Evolutionary conservation across 2,113 vertebrate species (phyloP), one percentile per base, ranked within the genome.

Genomic region (Zeus faber): DNA sequence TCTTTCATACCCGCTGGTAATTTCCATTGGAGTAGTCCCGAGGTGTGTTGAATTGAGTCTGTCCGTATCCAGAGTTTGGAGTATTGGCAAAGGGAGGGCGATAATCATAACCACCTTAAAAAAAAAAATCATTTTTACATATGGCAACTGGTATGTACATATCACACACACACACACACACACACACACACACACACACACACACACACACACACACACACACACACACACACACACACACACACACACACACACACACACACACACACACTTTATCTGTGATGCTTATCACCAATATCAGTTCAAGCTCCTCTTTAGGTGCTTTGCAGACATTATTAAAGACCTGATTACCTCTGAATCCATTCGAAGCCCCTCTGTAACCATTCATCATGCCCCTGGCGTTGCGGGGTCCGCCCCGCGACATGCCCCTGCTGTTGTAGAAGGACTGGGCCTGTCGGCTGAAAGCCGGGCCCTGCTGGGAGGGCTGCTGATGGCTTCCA

Each of bases 61-160:
- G 95, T 58, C 94, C 91, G 61, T 98, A 98, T 58, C 94, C 94
- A 61, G 93, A 93, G 85, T 92, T 98, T 58, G 93, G 89, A 92
- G 93, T 89, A 88, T 93, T 97, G 77, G 93, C 84, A 65, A 98
- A 98, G 58, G 93, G 89, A 79, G 94, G 89, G 35, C 94, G 93
- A 86, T 97, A 98, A 61, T 98, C 96, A 24, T 96, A 98, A 47
- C 91, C 92, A 82, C 96, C 96, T 98, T n/a, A 47, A 14, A 47
- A 20, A 44, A 44, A 44, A 44, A n/a, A n/a, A n/a, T n/a, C n/a
- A n/a, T n/a, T n/a, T n/a, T n/a, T n/a, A n/a, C n/a, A n/a, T n/a
- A n/a, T n/a, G n/a, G n/a, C n/a, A n/a, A n/a, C n/a, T n/a, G n/a
- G n/a, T n/a, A n/a, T n/a, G n/a, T n/a, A n/a, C n/a, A n/a, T n/a